Percentiles rank a stretch among this genome's conserved stretches.
Evolutionary conservation across 2,113 vertebrate species (phyloP).

Genomic region (Salminus brasiliensis): DNA sequence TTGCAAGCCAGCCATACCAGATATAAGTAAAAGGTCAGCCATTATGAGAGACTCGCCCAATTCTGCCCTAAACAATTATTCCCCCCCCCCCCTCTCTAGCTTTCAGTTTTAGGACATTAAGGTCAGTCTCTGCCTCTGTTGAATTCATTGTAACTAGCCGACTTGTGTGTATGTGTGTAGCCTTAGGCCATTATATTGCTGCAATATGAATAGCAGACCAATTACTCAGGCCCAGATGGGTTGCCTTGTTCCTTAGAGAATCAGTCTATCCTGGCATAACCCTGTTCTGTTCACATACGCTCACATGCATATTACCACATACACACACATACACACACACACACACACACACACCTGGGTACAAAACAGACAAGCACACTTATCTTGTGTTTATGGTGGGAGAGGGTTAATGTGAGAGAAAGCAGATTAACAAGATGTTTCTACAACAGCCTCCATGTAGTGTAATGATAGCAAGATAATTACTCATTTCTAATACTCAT

Average conservation of each 20-base stretch:
- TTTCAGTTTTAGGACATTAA: conserved; percentile 57
- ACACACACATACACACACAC: background rate
- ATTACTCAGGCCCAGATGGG: conserved; percentile 77
- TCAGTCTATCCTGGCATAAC: conserved; percentile 53
- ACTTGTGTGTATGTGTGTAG: conserved; percentile 63
- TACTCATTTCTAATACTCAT: background rate
- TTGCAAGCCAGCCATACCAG: conserved; percentile 21
- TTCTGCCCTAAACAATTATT: conserved; percentile 31
- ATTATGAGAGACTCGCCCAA: conserved; percentile 29
- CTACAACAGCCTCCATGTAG: background rate
- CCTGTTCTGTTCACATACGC: conserved; percentile 36
- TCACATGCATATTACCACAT: background rate
- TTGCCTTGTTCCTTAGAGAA: conserved; percentile 66
- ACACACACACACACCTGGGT: conserved; percentile 13
- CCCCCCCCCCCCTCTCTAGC: conserved; percentile 23
- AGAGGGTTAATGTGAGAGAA: conserved; percentile 7
- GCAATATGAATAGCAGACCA: conserved; percentile 79
- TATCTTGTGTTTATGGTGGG: background rate
- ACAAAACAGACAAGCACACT: background rate
- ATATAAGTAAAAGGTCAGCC: conserved; percentile 39
- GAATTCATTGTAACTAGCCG: conserved; percentile 64
- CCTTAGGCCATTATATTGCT: conserved; percentile 72
- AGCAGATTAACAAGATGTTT: background rate
- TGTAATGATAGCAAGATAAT: conserved; percentile 1
- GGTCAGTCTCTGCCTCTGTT: conserved; percentile 68